A percentile compares a stretch with the other conserved stretches of the same genome.
phyloP scores from a whole-genome alignment of 1,140 invertebrate species.

The Archivesica marissinica region DNA sequence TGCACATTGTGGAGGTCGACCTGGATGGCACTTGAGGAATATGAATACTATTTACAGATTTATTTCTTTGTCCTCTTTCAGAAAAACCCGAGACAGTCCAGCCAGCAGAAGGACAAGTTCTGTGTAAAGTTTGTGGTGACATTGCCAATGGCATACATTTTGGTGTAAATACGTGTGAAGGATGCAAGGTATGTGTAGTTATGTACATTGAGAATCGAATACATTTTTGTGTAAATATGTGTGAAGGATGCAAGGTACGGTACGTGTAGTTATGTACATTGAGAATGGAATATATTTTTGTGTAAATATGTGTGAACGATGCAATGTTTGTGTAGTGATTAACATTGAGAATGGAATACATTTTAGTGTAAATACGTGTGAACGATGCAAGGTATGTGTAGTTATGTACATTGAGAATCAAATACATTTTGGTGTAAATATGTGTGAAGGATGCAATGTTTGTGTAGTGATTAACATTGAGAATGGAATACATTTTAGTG shows the following conservation, averaged over 20 bases:
- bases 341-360: slow-evolving; percentile 84
- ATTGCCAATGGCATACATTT: slow-evolving; percentile 85
- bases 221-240: slow-evolving; percentile 84
- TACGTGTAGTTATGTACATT: no score
- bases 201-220: no score
- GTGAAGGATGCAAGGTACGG: slow-evolving; percentile 83
- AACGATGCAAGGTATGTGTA: no score
- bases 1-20: no score
- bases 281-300: no score
- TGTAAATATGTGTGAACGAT: slow-evolving; percentile 86
- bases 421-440: slow-evolving; percentile 85
- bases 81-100: slow-evolving; percentile 80
- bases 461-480: no score
- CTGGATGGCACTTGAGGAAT: no score
- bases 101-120: slow-evolving; percentile 76
- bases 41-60: slow-evolving; percentile 14
- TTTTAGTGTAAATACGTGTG: no score
- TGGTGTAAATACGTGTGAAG: slow-evolving; percentile 85
- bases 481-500: slow-evolving; percentile 86
- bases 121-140: slow-evolving; percentile 85
- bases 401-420: no score
- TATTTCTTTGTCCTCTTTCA: slow-evolving; percentile 51
- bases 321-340: no score
- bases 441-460: slow-evolving; percentile 84
- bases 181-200: slow-evolving; percentile 84